A percentile compares a stretch with the other conserved stretches of the same genome.
These are phyloP conservation scores for Thaumatotibia leucotreta DNA, from an alignment of 1,140 invertebrate genomes.

Conservation along the genomic window DNA sequence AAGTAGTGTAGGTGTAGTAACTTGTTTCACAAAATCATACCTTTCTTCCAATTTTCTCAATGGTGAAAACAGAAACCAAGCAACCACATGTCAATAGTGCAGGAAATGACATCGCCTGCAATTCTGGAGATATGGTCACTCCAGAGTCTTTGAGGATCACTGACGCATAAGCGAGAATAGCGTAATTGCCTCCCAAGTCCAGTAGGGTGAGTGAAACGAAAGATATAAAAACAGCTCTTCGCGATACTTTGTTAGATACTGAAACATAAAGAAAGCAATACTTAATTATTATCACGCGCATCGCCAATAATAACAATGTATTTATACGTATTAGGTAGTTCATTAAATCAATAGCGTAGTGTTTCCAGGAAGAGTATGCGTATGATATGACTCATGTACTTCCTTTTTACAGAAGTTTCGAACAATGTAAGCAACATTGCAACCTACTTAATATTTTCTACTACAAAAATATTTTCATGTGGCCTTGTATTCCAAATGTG, in stretches of 20 bases:
- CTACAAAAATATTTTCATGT: no score
- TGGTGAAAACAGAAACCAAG: not conserved
- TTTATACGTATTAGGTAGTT: no score
- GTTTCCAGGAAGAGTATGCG: no score
- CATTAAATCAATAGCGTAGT: no score
- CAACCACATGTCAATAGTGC: not conserved
- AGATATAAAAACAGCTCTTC: not conserved
- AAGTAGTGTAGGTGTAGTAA: no score
- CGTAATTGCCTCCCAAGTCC: constrained; percentile 5
- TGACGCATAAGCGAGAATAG: not conserved
- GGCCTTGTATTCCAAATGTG: no score
- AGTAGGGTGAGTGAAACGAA: not conserved
- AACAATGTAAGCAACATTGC: no score
- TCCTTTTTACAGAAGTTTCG: no score
- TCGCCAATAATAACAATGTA: no score
- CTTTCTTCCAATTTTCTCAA: not conserved
- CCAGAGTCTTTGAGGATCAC: not conserved
- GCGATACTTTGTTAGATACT: not conserved
- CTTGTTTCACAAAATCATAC: not conserved
- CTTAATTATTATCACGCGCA: no score
- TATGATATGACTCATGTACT: no score
- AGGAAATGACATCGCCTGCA: not conserved
- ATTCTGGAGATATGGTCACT: not conserved
- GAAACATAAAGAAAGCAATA: not conserved
- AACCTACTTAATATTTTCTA: no score